Evolutionary conservation across 2,888 invertebrate species (phyloP), one percentile per base, ranked within the genome.

Genomic region (Cephonodes hylas): DNA sequence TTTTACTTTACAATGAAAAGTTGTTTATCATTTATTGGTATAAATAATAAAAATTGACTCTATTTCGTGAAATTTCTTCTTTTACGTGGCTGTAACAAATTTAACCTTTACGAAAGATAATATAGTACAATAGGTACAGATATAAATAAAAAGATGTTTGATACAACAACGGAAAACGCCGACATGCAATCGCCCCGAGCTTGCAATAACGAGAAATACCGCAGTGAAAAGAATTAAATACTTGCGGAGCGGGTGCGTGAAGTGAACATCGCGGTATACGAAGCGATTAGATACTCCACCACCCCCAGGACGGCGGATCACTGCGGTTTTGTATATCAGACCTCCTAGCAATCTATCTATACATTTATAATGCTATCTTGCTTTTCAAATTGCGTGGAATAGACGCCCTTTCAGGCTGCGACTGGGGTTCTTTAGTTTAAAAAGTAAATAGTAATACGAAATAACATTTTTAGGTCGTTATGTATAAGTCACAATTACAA

Each of bases 221-320:
- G 58, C 46, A 57, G 62, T 27, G 61, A 42, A 68, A 75, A 72
- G 70, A 72, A 71, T 72, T 69, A 63, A 71, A 74, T 75, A 70
- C 68, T 69, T 71, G 71, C 31, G 34, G 25, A 31, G 42, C 56
- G 61, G 53, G 53, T 53, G 53, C 53, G 60, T 42, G 65, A 38
- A 68, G 72, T 70, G 69, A 71, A 71, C 75, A 72, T 76, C 80
- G 81, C 77, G 64, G 68, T 79, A 78, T 79, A 73, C 79, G 77
- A 79, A 79, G 77, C 81, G 73, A 79, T 81, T 78, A 81, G 75
- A 72, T 75, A 38, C 38, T 38, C 76, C 76, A 73, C 73, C 69
- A 64, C 65, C 79, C 76, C 70, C 77, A 77, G 77, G 68, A 53
- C 27, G 27, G 15, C 53, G 53, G 53, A 31, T 53, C 53, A 31